These are phyloP conservation scores for Cyaniris semiargus DNA, from an alignment of 2,888 invertebrate species.

Conservation along the genomic window DNA sequence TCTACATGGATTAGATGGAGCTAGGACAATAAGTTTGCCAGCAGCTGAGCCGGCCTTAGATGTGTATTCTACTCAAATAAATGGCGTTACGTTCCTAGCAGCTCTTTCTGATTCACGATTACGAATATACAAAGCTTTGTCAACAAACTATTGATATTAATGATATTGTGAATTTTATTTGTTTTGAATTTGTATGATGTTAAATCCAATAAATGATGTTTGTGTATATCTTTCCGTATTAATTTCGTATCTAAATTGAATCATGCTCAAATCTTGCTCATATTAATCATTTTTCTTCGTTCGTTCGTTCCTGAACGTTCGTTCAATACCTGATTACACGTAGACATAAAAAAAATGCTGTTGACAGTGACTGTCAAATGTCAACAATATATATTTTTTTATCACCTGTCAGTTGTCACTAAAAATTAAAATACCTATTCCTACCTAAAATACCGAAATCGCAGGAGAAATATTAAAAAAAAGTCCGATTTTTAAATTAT, in stretches of 20 bases:
- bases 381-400: too few species aligned
- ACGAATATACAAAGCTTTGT: conserved; percentile 81
- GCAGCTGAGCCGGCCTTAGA: conserved; percentile 85
- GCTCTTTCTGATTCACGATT: conserved; percentile 84
- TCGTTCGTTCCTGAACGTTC: too few species aligned
- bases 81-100: conserved; percentile 79
- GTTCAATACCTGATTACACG: too few species aligned
- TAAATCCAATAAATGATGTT: conserved; percentile 17
- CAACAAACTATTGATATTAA: conserved; percentile 49
- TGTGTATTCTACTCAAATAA: conserved; percentile 80
- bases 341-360: too few species aligned
- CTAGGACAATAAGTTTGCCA: conserved; percentile 75
- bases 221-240: not conserved
- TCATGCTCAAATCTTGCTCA: too few species aligned
- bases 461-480: not conserved
- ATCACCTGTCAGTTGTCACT: too few species aligned
- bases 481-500: not conserved
- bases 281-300: too few species aligned
- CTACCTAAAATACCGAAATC: too few species aligned
- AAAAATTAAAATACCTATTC: too few species aligned
- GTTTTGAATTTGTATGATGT: conserved; percentile 25
- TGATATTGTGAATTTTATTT: not conserved
- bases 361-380: too few species aligned
- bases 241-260: not conserved
- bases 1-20: conserved; percentile 82